phyloP scores from a whole-genome alignment of 2,888 invertebrate genomes.

The Chirona hameri region DNA sequence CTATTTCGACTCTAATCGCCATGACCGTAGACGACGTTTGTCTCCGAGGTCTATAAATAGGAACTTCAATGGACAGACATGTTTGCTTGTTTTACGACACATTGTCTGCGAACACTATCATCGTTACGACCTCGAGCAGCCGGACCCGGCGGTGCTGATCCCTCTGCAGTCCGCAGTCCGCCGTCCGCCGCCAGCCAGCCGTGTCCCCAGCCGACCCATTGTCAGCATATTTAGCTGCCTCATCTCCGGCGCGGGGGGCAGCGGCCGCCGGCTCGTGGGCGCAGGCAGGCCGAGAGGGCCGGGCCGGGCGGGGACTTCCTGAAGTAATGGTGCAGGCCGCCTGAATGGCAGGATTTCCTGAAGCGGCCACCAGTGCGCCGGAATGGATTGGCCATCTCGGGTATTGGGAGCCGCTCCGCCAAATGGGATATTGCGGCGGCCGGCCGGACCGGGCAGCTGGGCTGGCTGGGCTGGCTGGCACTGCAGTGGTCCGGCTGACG shows the following conservation, averaged over 20 bases:
- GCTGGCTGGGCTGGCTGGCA: too few species aligned
- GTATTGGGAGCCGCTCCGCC: not conserved
- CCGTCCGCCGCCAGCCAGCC: too few species aligned
- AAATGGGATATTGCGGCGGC: not conserved
- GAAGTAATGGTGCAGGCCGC: not conserved
- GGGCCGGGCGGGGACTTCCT: not conserved
- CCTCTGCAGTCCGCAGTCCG: not conserved
- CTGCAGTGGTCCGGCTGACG: too few species aligned
- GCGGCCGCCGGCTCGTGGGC: not conserved
- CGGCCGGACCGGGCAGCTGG: too few species aligned
- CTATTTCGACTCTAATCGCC: too few species aligned
- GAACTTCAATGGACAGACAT: too few species aligned
- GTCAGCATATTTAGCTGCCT: not conserved
- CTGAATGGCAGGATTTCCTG: conserved; percentile 4
- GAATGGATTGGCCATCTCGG: not conserved
- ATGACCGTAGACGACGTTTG: too few species aligned
- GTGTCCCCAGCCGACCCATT: not conserved
- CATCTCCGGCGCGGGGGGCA: not conserved
- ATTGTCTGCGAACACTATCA: too few species aligned
- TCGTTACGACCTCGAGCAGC: too few species aligned
- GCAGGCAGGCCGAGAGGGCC: too few species aligned
- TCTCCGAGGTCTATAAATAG: too few species aligned
- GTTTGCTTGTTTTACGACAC: too few species aligned
- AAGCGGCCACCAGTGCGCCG: not conserved
- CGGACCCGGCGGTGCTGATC: not conserved